phyloP scores from a whole-genome alignment of 1,140 invertebrate species.

The Polyergus mexicanus region DNA sequence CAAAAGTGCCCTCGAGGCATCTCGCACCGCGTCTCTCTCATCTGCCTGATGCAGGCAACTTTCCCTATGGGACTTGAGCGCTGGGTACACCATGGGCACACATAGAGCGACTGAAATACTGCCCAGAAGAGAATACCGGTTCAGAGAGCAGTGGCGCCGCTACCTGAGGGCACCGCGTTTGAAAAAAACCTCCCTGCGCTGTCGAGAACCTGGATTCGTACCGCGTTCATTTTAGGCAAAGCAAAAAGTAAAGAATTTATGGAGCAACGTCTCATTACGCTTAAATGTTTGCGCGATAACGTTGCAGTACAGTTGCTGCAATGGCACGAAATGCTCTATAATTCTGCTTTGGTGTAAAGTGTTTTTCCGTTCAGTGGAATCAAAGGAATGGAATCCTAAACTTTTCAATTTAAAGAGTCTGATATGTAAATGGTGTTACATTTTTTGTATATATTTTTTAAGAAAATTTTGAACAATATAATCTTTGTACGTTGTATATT shows the following conservation, averaged over 20 bases:
- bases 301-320: neutral
- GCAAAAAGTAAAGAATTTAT: conserved; percentile 38
- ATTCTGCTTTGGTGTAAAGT: neutral
- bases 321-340: neutral
- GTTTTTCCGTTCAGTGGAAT: neutral
- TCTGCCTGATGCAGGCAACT: conserved; percentile 72
- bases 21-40: conserved; percentile 75
- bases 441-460: neutral
- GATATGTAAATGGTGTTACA: no score
- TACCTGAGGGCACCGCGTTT: conserved; percentile 71
- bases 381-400: neutral
- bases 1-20: conserved; percentile 81
- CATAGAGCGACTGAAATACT: conserved; percentile 77
- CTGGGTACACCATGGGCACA: conserved; percentile 73
- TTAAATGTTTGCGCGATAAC: conserved; percentile 8
- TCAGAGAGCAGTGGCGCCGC: conserved; percentile 78
- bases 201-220: neutral
- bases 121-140: conserved; percentile 81
- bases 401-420: neutral
- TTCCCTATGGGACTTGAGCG: conserved; percentile 71
- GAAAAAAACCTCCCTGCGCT: conserved; percentile 67
- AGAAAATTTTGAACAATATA: neutral
- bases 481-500: no score
- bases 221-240: neutral
- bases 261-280: conserved; percentile 22